Base-by-base conservation (phyloP, 2,888 invertebrate species). In the Andrena dorsata region DNA sequence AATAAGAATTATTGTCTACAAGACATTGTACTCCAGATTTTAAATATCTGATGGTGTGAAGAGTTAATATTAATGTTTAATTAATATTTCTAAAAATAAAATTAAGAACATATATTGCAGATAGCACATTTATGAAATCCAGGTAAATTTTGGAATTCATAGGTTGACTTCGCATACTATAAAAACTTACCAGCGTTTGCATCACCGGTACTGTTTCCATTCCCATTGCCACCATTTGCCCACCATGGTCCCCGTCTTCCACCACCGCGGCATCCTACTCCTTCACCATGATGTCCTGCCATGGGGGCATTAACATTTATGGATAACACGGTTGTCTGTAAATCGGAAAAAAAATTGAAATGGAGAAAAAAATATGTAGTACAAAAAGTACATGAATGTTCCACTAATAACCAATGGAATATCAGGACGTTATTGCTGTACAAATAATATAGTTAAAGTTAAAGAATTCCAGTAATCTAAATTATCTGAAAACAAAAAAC, bases 221-320 rank as follows among this genome's bases (percentile, higher is more conserved):
- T n/a, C n/a, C 20, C 60, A n/a, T 41, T 49, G 5, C 10, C 13
- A 47, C 49, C 68, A 35, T 20, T 71, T 56, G 23, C 16, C 60
- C 61, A 4, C 28, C 41, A 16, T 41, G 13, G 41, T 13, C 41
- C 16, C 41, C 13, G 60, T 49, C 75, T 23, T 4, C 64, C 28
- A 41, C 70, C 26, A 20, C 78, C 68, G 1, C 30, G 23, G n/a
- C 80, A 80, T 23, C 60, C 58, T 7, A 13, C 69, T 61, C 13
- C 64, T 20, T 26, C 28, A 30, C 16, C 41, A 56, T 49, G 56
- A 80, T 53, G 61, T 7, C 2, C 32, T 47, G 10, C 6, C 41
- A 35, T 10, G 5, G 32, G 7, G 35, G 16, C 2, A 35, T 20
- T 28, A 35, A 68, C 13, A 58, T 72, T 63, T 28, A 41, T n/a